Base-by-base conservation (phyloP, 2,113 vertebrate genomes). In the Oryzias woworae region DNA sequence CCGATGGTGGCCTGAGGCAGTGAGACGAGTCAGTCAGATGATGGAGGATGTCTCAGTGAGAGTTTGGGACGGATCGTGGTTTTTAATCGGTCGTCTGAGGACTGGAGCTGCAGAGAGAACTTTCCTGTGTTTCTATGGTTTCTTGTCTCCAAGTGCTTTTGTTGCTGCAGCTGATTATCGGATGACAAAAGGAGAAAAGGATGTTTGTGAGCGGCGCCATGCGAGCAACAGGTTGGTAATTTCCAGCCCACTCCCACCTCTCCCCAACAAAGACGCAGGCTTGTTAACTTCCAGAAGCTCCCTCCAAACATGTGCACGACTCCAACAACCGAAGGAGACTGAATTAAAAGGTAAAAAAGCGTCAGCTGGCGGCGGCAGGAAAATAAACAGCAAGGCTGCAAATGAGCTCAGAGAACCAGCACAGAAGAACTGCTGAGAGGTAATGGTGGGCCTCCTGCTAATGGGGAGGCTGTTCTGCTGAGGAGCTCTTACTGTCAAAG, bases 401-500 rank as follows among this genome's bases (percentile, higher is more conserved):
- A 67, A 69, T 58, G 31, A 81, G 66, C 51, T 60, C 36, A 5
- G 43, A 62, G 50, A 58, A 61, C 74, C 44, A 53, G 69, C 74
- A 65, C 61, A 50, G 41, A 16, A 61, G 58, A 68, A 55, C 22
- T 51, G 52, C 49, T 74, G 63, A 18, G 58, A 67, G 26, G 41
- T 71, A 77, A 77, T 68, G 60, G 45, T 14, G 72, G 68, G 55
- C 41, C 24, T 61, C 50, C 52, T 14, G 31, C 54, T 85, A 77
- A 82, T 80, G 67, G 59, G 53, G 66, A 46, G 53, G 57, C 51
- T 49, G 65, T 41, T 79, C 58, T 52, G 65, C 58, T 58, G 75
- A 74, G 45, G 58, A 69, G 60, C 70, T 74, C 60, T 68, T 73
- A 64, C 59, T 85, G 77, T 76, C 82, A 76, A 58, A 74, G 54